Evolutionary conservation across 2,797 vertebrate genomes (phyloP).

Genomic region (Semaprochilodus insignis): DNA sequence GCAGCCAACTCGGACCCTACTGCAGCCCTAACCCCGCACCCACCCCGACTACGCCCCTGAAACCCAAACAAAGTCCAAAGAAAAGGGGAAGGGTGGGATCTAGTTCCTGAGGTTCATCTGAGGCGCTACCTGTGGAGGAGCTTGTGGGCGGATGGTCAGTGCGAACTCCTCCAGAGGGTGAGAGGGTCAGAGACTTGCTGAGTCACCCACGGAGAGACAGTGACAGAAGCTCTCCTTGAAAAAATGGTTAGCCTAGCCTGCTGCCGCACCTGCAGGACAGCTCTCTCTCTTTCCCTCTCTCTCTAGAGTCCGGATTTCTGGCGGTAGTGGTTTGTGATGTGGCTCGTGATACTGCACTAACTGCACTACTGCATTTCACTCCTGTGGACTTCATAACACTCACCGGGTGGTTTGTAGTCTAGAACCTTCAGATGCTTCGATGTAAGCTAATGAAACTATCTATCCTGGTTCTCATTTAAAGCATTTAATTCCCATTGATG

Average conservation of each 20-base stretch:
- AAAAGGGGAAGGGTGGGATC: slow-evolving; percentile 20
- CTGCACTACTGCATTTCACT: slow-evolving; percentile 21
- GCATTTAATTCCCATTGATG: not conserved
- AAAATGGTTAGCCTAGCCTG: slow-evolving; percentile 73
- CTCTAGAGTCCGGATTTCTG: slow-evolving; percentile 13
- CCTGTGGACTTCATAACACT: slow-evolving; percentile 47
- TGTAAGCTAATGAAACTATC: not conserved
- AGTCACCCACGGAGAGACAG: slow-evolving; percentile 86
- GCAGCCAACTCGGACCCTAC: slow-evolving; percentile 62
- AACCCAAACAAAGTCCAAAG: slow-evolving; percentile 56
- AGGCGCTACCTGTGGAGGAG: not conserved
- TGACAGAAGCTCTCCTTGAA: slow-evolving; percentile 94
- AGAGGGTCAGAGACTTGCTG: slow-evolving; percentile 66
- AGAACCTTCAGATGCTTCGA: not conserved
- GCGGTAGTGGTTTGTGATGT: not conserved
- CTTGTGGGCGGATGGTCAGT: not conserved
- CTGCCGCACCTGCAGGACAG: slow-evolving; percentile 42
- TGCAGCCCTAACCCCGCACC: slow-evolving; percentile 64
- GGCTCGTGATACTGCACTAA: slow-evolving; percentile 6
- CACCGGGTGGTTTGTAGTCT: not conserved
- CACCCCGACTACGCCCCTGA: slow-evolving; percentile 63
- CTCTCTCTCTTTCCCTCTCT: slow-evolving; percentile 34
- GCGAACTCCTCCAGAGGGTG: slow-evolving; percentile 44
- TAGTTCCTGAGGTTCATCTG: not conserved
- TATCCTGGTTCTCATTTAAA: not conserved